Conservation (phyloP, 2,113 vertebrate genomes). For the Fregetta grallaria region DNA sequence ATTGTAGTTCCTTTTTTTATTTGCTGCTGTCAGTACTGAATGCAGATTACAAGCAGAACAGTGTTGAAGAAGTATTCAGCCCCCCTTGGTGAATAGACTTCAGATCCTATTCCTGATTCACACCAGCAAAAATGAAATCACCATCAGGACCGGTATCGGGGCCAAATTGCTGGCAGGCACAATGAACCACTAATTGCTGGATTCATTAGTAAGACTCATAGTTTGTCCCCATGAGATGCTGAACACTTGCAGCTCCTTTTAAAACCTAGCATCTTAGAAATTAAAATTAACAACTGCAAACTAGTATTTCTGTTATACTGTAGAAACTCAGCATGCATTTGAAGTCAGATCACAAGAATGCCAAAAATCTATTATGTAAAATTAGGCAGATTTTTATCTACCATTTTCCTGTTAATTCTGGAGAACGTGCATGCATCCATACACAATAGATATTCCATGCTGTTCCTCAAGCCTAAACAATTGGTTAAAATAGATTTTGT, state of each 20-base stretch:
- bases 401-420: conserved; percentile 23
- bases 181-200: conserved; percentile 61
- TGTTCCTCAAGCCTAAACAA: conserved; percentile 38
- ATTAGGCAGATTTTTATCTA: conserved; percentile 46
- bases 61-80: neutral
- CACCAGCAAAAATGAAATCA: conserved; percentile 45
- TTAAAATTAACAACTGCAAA: conserved; percentile 60
- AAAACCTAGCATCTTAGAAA: conserved; percentile 41
- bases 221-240: conserved; percentile 54
- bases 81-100: neutral
- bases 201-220: conserved; percentile 65
- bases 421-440: neutral
- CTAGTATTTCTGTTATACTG: conserved; percentile 34
- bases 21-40: neutral
- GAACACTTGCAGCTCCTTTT: conserved; percentile 48
- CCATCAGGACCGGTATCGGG: conserved; percentile 19
- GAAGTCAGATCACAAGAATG: conserved; percentile 54
- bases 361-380: conserved; percentile 42
- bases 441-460: conserved; percentile 22
- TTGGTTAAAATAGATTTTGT: conserved; percentile 53
- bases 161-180: conserved; percentile 67
- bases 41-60: neutral
- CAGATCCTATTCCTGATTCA: conserved; percentile 35
- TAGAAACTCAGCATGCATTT: conserved; percentile 37
- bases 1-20: neutral